These are phyloP conservation scores for Desoria tigrina DNA, from an alignment of 2,888 invertebrate species.

Conservation along the genomic window DNA sequence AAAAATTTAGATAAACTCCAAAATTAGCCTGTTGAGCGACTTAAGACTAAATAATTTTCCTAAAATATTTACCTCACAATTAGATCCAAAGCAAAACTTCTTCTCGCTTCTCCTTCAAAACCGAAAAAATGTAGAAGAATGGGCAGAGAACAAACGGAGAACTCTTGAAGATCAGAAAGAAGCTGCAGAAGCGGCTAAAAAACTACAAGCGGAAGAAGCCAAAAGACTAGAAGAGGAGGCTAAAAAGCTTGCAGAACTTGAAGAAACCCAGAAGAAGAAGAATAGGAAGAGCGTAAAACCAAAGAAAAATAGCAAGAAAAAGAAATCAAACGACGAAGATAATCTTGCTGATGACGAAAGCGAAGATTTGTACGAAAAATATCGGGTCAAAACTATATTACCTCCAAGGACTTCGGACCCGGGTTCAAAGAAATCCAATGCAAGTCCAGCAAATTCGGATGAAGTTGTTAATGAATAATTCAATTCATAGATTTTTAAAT, in stretches of 20 bases:
- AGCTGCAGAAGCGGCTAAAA: neutral
- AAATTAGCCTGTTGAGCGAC: too few species aligned
- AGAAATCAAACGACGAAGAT: neutral
- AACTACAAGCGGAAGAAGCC: too few species aligned
- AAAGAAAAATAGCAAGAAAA: neutral
- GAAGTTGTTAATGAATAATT: too few species aligned
- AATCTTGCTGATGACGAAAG: too few species aligned
- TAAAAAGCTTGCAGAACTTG: neutral
- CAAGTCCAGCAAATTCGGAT: too few species aligned
- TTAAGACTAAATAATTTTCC: neutral
- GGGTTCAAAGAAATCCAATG: too few species aligned
- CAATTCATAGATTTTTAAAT: too few species aligned
- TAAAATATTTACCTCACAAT: neutral
- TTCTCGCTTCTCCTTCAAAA: neutral
- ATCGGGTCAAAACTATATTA: too few species aligned
- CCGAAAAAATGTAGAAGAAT: neutral
- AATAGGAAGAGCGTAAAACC: neutral
- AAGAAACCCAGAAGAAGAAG: neutral
- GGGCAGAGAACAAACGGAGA: neutral
- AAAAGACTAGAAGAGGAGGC: neutral
- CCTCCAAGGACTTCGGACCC: too few species aligned
- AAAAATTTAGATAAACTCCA: too few species aligned
- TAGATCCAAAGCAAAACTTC: constrained; percentile 10
- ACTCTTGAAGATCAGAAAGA: neutral
- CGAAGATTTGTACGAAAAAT: too few species aligned